These are phyloP conservation scores for Pseudobourletiella spinata DNA, from an alignment of 1,140 invertebrate genomes.

Conservation along the genomic window DNA sequence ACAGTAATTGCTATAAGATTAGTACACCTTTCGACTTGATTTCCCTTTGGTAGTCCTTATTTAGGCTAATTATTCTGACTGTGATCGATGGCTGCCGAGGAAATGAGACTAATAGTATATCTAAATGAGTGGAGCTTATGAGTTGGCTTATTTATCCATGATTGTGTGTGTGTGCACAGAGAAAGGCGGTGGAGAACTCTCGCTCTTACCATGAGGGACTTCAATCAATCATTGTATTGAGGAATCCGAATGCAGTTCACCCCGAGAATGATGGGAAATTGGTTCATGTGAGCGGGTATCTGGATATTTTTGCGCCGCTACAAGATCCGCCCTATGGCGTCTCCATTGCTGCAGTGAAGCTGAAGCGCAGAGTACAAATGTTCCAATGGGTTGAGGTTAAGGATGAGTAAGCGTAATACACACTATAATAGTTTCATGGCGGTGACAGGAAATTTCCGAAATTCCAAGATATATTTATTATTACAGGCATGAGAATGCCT, in stretches of 20 bases:
- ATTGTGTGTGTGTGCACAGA: too few species aligned
- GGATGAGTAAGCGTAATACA: conserved; percentile 45
- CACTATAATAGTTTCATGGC: conserved; percentile 9
- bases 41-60: too few species aligned
- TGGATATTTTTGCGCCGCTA: conserved; percentile 65
- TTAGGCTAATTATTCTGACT: too few species aligned
- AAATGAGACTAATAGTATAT: too few species aligned
- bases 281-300: conserved; percentile 61
- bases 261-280: conserved; percentile 61
- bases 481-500: conserved; percentile 1
- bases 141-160: conserved; percentile 22
- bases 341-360: conserved; percentile 59
- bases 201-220: conserved; percentile 61
- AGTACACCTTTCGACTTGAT: too few species aligned
- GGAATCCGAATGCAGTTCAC: conserved; percentile 46
- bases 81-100: too few species aligned
- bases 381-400: conserved; percentile 83
- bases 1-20: too few species aligned
- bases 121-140: too few species aligned
- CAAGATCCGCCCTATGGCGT: conserved; percentile 71
- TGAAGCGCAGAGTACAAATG: conserved; percentile 73
- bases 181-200: conserved; percentile 57
- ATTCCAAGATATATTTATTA: background rate
- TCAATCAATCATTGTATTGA: conserved; percentile 49
- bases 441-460: background rate